phyloP scores from a whole-genome alignment of 2,797 vertebrate species.

The Miichthys miiuy region DNA sequence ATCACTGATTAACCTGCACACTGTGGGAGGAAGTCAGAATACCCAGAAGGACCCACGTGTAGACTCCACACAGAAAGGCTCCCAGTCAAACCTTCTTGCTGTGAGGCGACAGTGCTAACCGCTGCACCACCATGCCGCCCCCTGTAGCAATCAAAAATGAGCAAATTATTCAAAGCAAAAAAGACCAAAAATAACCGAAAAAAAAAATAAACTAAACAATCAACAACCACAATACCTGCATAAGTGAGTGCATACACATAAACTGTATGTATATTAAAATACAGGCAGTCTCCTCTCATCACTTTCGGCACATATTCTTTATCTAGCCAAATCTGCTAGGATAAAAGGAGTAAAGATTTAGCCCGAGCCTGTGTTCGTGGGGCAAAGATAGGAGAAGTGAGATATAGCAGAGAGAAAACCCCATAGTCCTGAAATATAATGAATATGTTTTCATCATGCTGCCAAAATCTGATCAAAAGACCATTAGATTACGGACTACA shows the following conservation, averaged over 20 bases:
- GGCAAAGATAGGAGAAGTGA: slow-evolving; percentile 29
- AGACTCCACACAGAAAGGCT: background rate
- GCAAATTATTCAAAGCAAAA: background rate
- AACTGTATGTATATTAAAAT: background rate
- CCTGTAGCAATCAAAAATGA: background rate
- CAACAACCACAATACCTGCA: background rate
- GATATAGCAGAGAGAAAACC: slow-evolving; percentile 50
- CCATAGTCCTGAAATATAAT: slow-evolving; percentile 54
- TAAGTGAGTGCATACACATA: background rate
- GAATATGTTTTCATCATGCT: slow-evolving; percentile 53
- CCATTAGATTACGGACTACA: slow-evolving; percentile 12
- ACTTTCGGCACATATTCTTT: slow-evolving; percentile 26
- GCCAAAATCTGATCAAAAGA: slow-evolving; percentile 54
- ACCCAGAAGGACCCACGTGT: background rate
- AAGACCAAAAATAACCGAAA: background rate
- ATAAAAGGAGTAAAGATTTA: slow-evolving; percentile 35
- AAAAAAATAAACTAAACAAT: background rate
- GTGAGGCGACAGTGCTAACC: too few relatives aligned
- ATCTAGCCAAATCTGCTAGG: slow-evolving; percentile 40
- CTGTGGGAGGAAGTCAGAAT: background rate
- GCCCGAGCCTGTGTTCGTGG: slow-evolving; percentile 28
- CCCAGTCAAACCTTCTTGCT: too few relatives aligned
- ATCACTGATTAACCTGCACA: too few relatives aligned
- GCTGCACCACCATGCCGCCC: too few relatives aligned
- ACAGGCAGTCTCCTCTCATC: slow-evolving; percentile 14